These are phyloP conservation scores for Cistogaster globosa DNA, from an alignment of 2,888 invertebrate species.

Conservation along the genomic window DNA sequence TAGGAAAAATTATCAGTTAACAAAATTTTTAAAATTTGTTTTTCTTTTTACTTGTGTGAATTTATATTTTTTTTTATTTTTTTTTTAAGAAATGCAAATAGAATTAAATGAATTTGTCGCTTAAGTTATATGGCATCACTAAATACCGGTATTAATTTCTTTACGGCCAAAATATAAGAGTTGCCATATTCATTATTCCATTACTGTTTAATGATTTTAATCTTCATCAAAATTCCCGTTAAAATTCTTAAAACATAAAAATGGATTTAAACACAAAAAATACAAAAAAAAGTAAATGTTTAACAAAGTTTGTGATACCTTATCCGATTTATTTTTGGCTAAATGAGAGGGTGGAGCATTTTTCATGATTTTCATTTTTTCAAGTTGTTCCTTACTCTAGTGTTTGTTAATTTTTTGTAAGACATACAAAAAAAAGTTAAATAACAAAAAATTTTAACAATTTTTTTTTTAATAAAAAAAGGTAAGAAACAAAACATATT, in stretches of 20 bases:
- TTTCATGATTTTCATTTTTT: slow-evolving; percentile 90
- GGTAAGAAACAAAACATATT: slow-evolving; percentile 45
- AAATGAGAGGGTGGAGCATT: slow-evolving; percentile 94
- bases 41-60: no score
- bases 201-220: neutral
- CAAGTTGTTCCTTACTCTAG: slow-evolving; percentile 86
- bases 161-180: no score
- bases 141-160: no score
- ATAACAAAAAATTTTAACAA: slow-evolving; percentile 47
- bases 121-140: no score
- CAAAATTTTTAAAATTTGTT: no score
- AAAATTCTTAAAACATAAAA: slow-evolving; percentile 27
- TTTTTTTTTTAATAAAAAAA: slow-evolving; percentile 23
- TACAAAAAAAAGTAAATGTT: slow-evolving; percentile 35
- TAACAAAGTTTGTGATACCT: slow-evolving; percentile 85
- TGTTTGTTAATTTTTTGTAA: slow-evolving; percentile 41
- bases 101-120: no score
- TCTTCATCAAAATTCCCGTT: neutral
- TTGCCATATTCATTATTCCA: neutral
- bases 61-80: no score
- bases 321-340: slow-evolving; percentile 92
- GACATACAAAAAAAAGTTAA: slow-evolving; percentile 61
- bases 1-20: no score
- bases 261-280: slow-evolving; percentile 1
- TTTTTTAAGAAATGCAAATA: no score